Evolutionary conservation across 1,140 invertebrate genomes (phyloP), one percentile per base, ranked within the genome.

Genomic region (Colletes gigas): DNA sequence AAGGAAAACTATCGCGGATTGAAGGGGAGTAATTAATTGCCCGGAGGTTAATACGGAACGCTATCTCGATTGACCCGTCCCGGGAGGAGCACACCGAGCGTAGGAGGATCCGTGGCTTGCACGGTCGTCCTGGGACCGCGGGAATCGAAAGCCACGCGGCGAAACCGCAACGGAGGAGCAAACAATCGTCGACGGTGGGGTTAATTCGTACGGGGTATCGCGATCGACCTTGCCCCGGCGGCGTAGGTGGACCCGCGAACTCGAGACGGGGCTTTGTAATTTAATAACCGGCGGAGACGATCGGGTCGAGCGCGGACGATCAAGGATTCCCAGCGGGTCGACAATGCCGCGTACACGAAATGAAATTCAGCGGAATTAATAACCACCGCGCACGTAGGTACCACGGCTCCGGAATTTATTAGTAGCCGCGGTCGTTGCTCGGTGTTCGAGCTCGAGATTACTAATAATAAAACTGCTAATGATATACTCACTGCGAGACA

Each of bases 391-490:
- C 50, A 44, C 63, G 66, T 44, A 47, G 15, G 60, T 63, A 63
- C 30, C n/a, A 19, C 30, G 47, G 9, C 30, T 8, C 44, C 30
- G 54, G 63, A 75, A 80, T 80, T 80, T 80, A 80, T 80, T 74
- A 75, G 78, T 55, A 60, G 75, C 52, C 44, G 44, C 47, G 57
- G 21, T 68, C 72, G 72, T 70, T 44, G 60, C 47, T 21, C 71
- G 78, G 41, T 55, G 66, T 66, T 39, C 62, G 62, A 44, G 9
- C 76, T n/a, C 73, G 54, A 70, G 68, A 69, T 65, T 85, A 85
- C 81, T 85, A 85, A 85, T 85, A 85, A 85, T 85, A 85, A 85
- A 85, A 85, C 60, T 85, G 79, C 55, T 85, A 81, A 85, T 85
- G 84, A 85, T 85, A 85, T 85, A 85, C 84, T 85, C 79, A 85